Evolutionary conservation across 1,140 invertebrate species (phyloP), one percentile per base, ranked within the genome.

Genomic region (Drosophila ficusphila): DNA sequence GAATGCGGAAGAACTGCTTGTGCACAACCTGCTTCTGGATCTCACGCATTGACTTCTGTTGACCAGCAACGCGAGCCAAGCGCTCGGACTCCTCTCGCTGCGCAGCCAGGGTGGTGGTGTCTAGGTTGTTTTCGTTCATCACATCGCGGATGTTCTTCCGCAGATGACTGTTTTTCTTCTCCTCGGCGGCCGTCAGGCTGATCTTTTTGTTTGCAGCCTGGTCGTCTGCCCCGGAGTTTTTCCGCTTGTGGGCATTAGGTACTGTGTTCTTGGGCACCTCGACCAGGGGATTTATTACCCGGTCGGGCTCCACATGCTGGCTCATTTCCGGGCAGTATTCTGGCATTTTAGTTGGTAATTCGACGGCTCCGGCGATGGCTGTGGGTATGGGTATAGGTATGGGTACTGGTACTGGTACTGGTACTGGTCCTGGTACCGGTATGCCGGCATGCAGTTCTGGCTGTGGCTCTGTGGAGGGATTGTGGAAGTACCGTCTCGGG

Each of bases 71-170:
- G n/a, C 96, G 92, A 11, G 95, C 93, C 44, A 97, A 92, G 89
- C 98, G 93, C 89, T 98, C 97, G 76, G 96, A 95, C 92, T 99
- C 98, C 90, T 98, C 97, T 27, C 96, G 93, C 90, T 99, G 97
- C 2, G 98, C 98, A 18, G 95, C 95, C n/a, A 98, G 89, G 4
- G 98, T 99, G 6, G 96, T 96, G 71, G 97, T 96, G 89, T 99
- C 98, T 41, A 99, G 91, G 83, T 98, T 96, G 49, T 96, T 96
- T 79, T 98, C 97, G 85, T 96, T 95, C 94, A 98, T 96, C 1
- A 99, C 97, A 92, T 98, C 97, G 34, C 97, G 94, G 73, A 97
- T 97, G 79, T 97, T 97, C 54, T 96, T 93, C 14, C 96, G 92
- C 76, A 97, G 93, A 89, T 96, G 96, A 16, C 94, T 91, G 51